Conservation (phyloP, 2,113 vertebrate genomes). For the Xyrauchen texanus region DNA sequence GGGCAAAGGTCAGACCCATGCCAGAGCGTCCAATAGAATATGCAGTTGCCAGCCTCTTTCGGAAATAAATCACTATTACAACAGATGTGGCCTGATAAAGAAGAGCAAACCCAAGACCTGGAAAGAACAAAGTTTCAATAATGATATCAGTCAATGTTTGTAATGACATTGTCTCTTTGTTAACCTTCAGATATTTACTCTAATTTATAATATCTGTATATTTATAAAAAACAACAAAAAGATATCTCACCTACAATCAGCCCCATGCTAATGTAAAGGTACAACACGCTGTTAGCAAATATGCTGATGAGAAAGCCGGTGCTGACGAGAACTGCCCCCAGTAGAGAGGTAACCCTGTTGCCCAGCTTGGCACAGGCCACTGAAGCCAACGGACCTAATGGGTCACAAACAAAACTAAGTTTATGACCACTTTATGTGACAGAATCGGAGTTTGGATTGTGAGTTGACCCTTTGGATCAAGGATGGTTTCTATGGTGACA, state of each 20-base stretch:
- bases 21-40: constrained; percentile 86
- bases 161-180: not conserved
- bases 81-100: constrained; percentile 86
- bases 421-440: not conserved
- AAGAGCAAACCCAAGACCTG: constrained; percentile 86
- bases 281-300: constrained; percentile 79
- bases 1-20: constrained; percentile 89
- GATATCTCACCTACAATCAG: constrained; percentile 87
- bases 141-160: not conserved
- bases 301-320: constrained; percentile 86
- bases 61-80: constrained; percentile 81
- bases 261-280: constrained; percentile 91
- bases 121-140: not conserved
- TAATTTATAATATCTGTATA: not conserved
- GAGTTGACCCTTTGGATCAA: constrained; percentile 26
- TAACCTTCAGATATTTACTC: not conserved
- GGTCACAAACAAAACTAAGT: constrained; percentile 21
- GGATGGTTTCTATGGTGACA: constrained; percentile 38
- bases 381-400: constrained; percentile 80
- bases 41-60: constrained; percentile 78
- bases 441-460: not conserved
- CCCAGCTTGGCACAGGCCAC: constrained; percentile 79
- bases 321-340: constrained; percentile 78
- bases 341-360: constrained; percentile 75
- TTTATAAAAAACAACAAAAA: constrained; percentile 17